A percentile compares a stretch with the other conserved stretches of the same genome.
These are phyloP conservation scores for Eubasilissa regina DNA, from an alignment of 1,140 invertebrate species.

Conservation along the genomic window DNA sequence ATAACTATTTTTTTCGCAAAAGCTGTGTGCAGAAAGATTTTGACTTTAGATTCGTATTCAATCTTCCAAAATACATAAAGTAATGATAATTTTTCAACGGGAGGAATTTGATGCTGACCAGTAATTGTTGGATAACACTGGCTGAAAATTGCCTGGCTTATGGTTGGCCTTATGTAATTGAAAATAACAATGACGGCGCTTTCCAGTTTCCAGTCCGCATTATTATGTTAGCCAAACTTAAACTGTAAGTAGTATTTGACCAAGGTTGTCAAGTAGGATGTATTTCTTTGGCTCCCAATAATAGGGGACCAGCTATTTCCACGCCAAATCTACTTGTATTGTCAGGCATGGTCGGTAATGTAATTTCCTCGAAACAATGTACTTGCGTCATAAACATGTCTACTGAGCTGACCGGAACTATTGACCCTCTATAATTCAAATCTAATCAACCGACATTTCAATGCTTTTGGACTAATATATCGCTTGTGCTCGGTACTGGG, in stretches of 20 bases:
- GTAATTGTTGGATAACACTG: too few species aligned
- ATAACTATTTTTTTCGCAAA: too few species aligned
- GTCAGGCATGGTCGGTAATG: conserved; percentile 11
- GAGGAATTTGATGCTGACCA: too few species aligned
- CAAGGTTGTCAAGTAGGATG: background rate
- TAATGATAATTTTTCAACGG: too few species aligned
- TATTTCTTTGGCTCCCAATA: background rate
- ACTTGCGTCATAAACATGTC: conserved; percentile 38
- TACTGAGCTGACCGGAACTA: conserved; percentile 21
- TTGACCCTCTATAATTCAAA: conserved; percentile 34
- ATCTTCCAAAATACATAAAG: too few species aligned
- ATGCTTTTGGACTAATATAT: conserved; percentile 37
- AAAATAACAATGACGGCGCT: background rate
- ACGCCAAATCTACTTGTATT: background rate
- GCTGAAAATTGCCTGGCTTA: too few species aligned
- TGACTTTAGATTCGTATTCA: too few species aligned
- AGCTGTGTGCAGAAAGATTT: too few species aligned
- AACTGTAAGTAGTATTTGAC: background rate
- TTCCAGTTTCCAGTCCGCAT: background rate
- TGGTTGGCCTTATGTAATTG: background rate
- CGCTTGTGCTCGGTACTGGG: background rate
- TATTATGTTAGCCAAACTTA: background rate
- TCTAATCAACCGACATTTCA: conserved; percentile 42
- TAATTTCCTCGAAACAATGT: conserved; percentile 44
- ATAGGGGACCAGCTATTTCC: background rate